Evolutionary conservation across 2,888 invertebrate genomes (phyloP).

Genomic region (Meghimatium bilineatum): DNA sequence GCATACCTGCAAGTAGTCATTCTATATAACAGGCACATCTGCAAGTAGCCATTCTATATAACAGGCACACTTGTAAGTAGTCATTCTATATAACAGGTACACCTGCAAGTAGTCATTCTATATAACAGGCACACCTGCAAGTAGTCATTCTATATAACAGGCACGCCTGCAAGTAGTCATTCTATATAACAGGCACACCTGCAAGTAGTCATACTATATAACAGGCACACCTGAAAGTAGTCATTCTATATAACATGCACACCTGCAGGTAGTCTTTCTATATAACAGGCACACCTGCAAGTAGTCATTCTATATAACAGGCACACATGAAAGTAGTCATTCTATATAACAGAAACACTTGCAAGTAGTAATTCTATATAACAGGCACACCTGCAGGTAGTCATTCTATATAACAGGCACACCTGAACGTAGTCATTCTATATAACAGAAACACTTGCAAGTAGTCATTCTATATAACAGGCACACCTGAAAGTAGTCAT

Average conservation of each 20-base stretch:
- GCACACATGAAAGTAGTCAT: not conserved
- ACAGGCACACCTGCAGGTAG: not conserved
- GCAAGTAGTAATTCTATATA: not conserved
- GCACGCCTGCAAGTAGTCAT: not conserved
- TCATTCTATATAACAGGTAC: no score
- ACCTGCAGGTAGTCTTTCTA: not conserved
- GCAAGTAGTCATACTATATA: not conserved
- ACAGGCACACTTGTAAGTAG: no score
- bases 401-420: not conserved
- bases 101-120: no score
- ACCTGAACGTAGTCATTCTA: not conserved
- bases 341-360: not conserved
- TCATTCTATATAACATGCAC: not conserved
- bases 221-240: not conserved
- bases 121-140: no score
- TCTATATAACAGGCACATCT: no score
- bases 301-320: not conserved
- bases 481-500: not conserved
- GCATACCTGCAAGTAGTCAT: no score
- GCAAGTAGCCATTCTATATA: no score
- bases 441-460: not conserved
- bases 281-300: not conserved
- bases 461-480: not conserved
- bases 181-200: not conserved
- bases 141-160: not conserved